Conservation (phyloP, 1,140 invertebrate genomes). For the Drosophila arizonae region DNA sequence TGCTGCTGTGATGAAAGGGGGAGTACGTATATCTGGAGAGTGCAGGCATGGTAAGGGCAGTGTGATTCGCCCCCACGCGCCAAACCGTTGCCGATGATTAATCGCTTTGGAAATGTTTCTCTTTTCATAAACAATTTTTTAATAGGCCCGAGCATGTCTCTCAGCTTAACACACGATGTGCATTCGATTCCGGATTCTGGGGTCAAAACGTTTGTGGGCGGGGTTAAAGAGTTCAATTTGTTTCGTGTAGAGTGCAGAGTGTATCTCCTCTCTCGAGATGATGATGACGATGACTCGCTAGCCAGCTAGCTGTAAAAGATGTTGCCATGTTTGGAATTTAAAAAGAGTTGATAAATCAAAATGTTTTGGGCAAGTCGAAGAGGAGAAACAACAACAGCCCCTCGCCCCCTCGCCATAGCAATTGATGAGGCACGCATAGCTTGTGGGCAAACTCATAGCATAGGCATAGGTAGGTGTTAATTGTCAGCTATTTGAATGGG, state of each 20-base stretch:
- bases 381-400: constrained; percentile 27
- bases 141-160: constrained; percentile 66
- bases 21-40: constrained; percentile 1
- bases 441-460: constrained; percentile 5
- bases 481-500: constrained; percentile 55
- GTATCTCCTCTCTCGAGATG: constrained; percentile 52
- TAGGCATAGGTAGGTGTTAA: constrained; percentile 60
- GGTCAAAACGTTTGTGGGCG: constrained; percentile 47
- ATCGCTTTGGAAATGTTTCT: constrained; percentile 75
- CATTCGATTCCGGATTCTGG: constrained; percentile 6
- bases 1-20: constrained; percentile 15
- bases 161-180: constrained; percentile 6
- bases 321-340: constrained; percentile 71
- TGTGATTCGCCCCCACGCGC: constrained; percentile 63
- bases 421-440: constrained; percentile 25
- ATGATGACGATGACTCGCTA: not conserved
- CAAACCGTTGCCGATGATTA: constrained; percentile 65
- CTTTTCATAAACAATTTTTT: constrained; percentile 82
- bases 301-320: constrained; percentile 48
- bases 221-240: constrained; percentile 78
- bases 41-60: constrained; percentile 2
- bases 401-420: not conserved
- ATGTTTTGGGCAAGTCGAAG: constrained; percentile 39
- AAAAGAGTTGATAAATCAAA: constrained; percentile 82
- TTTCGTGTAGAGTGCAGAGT: constrained; percentile 54